Evolutionary conservation across 2,888 invertebrate genomes (phyloP), one percentile per base, ranked within the genome.

Genomic region (Kuschelorhynchus macadamiae): DNA sequence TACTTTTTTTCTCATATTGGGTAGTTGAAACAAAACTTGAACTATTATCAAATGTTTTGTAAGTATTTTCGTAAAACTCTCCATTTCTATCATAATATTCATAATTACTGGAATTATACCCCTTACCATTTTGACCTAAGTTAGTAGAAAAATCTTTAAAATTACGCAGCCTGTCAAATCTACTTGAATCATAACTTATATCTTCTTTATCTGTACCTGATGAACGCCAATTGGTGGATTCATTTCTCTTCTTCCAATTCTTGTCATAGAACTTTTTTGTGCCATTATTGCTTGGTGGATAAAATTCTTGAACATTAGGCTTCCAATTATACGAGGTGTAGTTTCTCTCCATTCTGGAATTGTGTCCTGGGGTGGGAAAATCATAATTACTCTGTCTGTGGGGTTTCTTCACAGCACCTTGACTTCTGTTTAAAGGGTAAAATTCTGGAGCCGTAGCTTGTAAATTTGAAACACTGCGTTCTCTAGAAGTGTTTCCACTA

Each of bases 261-360:
- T 39, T 67, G 30, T 49, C 55, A 44, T 49, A 36, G 20, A 11
- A 42, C 25, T 12, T 7, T 52, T 42, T 52, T 41, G 69, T 71
- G 44, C 68, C 67, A 64, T 70, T 71, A 52, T 44, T 49, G n/a
- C 60, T 68, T 33, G 59, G 41, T 18, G 74, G 74, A 64, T 71
- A 59, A 62, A 75, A 75, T 55, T 74, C 76, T 57, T 72, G 71
- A 39, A 74, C 76, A 42, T 71, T 73, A 32, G 75, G 73, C 52
- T 74, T 69, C 50, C 75, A 66, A 16, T 65, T 70, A 11, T 72
- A 71, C 20, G 33, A 46, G n/a, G 17, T 21, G 18, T 14, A n/a
- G n/a, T 21, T 41, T 20, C 16, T 49, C 41, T 16, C 18, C 11
- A 14, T 4, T 16, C 18, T 39, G 5, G 39, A 36, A 21, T 41